These are phyloP conservation scores for Bufo bufo DNA, from an alignment of 2,113 vertebrate genomes.

Conservation along the genomic window DNA sequence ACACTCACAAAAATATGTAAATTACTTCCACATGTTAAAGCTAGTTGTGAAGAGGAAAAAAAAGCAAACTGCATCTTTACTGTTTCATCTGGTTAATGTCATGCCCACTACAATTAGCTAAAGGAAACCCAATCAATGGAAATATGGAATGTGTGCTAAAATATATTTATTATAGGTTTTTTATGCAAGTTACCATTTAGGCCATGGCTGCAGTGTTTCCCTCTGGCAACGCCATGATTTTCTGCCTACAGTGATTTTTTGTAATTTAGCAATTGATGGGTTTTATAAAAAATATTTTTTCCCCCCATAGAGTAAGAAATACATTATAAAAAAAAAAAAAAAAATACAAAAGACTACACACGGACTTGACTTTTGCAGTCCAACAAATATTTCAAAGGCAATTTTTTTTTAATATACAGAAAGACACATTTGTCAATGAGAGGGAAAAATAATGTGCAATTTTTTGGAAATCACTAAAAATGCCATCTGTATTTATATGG, in stretches of 20 bases:
- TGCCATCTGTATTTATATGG: too few species aligned
- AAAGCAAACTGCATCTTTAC: not conserved
- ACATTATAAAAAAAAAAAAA: too few species aligned
- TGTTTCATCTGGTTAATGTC: not conserved
- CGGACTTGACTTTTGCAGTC: too few species aligned
- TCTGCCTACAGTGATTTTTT: not conserved
- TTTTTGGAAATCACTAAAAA: too few species aligned
- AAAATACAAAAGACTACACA: too few species aligned
- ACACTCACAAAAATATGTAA: slow-evolving; percentile 11
- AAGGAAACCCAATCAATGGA: not conserved
- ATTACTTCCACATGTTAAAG: slow-evolving; percentile 15
- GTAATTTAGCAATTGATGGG: too few species aligned
- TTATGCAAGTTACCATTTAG: not conserved
- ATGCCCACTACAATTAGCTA: not conserved
- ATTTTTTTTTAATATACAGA: too few species aligned
- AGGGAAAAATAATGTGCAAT: too few species aligned
- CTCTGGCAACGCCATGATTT: not conserved
- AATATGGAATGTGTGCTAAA: not conserved
- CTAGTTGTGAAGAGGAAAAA: not conserved
- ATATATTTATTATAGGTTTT: not conserved
- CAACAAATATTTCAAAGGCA: too few species aligned
- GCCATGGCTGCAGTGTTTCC: not conserved
- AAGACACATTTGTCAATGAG: too few species aligned
- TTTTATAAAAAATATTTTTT: too few species aligned
- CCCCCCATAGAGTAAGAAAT: too few species aligned